Evolutionary conservation across 2,888 invertebrate species (phyloP), one percentile per base, ranked within the genome.

Genomic region (Sinotaia quadrata): DNA sequence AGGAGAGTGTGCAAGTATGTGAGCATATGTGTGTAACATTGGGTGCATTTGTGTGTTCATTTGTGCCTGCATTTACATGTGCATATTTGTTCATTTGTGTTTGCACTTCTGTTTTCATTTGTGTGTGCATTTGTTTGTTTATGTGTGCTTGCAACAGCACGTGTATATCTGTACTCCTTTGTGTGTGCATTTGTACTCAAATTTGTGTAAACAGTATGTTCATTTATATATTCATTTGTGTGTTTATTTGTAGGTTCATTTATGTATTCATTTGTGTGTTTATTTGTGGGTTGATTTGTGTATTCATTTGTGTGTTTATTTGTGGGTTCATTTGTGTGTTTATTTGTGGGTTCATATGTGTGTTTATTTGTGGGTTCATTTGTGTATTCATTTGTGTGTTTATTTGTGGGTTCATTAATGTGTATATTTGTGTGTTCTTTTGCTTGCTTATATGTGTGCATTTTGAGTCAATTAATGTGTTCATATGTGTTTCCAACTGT

Each of bases 1-100:
- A 47, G 52, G 44, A 60, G 47, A 41, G 60, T 67, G 49, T 67
- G 54, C 60, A 59, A 60, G 54, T 67, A 33, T 67, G 54, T 67
- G 47, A 60, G 29, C 52, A 59, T 60, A 15, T 41, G 56, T 67
- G 21, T 57, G 37, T 67, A 24, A 44, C 49, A 51, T 24, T 59
- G 33, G 49, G n/a, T 67, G 37, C 49, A 36, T 44, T n/a, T 58
- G 27, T 58, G 27, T 58, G 33, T 47, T 18, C 47, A 36, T 47
- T 18, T 58, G 49, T 58, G 36, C 58, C 24, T 67, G 24, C 49
- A 36, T 58, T 2, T 58, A n/a, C 47, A 21, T 67, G 31, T 44
- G 44, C 29, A 24, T 29, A 24, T 56, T 2, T 36, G 8, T 65
- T 15, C 41, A 15, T 57, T 21, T 52, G 52, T 52, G 24, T 52